Percentiles rank a stretch among this genome's conserved stretches.
These are phyloP conservation scores for Caenorhabditis elegans DNA, from an alignment of 1,140 invertebrate species.

Conservation along the genomic window DNA sequence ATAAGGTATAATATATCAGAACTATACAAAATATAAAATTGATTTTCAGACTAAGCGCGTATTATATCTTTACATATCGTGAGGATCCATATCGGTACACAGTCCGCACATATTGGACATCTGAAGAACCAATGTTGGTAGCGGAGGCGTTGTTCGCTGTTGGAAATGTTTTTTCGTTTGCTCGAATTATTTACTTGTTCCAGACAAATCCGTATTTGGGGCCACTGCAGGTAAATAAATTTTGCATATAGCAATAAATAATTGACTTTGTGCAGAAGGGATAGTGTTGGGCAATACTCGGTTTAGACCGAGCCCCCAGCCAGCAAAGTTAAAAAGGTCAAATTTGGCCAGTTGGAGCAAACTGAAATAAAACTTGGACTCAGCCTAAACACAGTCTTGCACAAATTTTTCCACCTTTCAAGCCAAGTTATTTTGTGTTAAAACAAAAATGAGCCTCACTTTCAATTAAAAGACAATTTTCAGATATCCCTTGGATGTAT, in stretches of 20 bases:
- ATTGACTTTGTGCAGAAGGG: too few species aligned
- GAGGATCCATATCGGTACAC: conserved; percentile 50
- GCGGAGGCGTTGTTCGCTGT: conserved; percentile 66
- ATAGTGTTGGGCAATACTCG: too few species aligned
- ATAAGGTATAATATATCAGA: conserved; percentile 58
- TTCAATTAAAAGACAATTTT: too few species aligned
- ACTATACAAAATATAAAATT: neutral
- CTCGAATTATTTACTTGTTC: conserved; percentile 67
- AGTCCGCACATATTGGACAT: conserved; percentile 59
- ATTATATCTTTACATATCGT: conserved; percentile 52
- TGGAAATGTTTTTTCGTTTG: conserved; percentile 69
- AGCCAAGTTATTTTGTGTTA: too few species aligned
- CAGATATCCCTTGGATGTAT: conserved; percentile 71
- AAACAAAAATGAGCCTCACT: too few species aligned
- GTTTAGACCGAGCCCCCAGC: too few species aligned
- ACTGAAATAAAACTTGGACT: too few species aligned
- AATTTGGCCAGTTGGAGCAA: too few species aligned
- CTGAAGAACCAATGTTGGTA: conserved; percentile 66
- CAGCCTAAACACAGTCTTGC: too few species aligned
- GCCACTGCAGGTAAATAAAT: conserved; percentile 67
- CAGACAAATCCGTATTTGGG: conserved; percentile 69
- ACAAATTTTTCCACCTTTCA: too few species aligned
- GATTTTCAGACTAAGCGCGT: conserved; percentile 49
- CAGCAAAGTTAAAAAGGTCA: too few species aligned
- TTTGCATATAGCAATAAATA: too few species aligned